Base-by-base conservation (phyloP, 2,113 vertebrate genomes). In the Ivindomyrus marchei region DNA sequence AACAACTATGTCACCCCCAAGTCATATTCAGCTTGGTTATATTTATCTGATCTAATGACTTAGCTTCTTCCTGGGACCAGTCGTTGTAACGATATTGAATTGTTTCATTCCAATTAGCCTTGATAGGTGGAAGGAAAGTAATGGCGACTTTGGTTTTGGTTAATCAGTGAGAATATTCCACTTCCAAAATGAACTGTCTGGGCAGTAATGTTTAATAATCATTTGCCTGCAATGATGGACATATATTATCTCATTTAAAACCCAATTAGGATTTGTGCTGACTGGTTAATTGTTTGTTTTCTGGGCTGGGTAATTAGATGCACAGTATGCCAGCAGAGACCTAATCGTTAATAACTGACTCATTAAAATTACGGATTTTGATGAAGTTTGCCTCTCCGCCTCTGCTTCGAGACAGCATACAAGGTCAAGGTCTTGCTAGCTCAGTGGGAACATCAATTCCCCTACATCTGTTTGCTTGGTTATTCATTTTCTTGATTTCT, bases 251-350 rank as follows among this genome's bases (percentile, higher is more conserved):
- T 94, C 85, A 91, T 94, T 95, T 94, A 93, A 94, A 94, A 95
- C 92, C 94, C 93, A 95, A 95, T 95, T 93, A 94, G 92, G 90
- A 88, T 91, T 95, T 94, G 92, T 94, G 93, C 94, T 95, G 93
- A 94, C 93, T 94, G 91, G 93, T 94, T 95, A 95, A 95, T 95
- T 96, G 95, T 96, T 96, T 96, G 92, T 95, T 95, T 95, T 94
- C 91, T 89, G 91, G 88, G 89, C 91, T 94, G 94, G 92, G 91
- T 95, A 95, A 96, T 95, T 95, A 93, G 91, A 92, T 93, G 87
- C 88, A 94, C 92, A 94, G 92, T 94, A 92, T 93, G 94, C 94
- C 92, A 91, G 94, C 92, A 92, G 93, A 94, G 90, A 93, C 90
- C 89, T 90, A 92, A 93, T 95, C 74, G 52, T 94, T 94, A 92